A percentile compares a stretch with the other conserved stretches of the same genome.
phyloP scores from a whole-genome alignment of 2,888 invertebrate species.

The Helicoverpa assulta region DNA sequence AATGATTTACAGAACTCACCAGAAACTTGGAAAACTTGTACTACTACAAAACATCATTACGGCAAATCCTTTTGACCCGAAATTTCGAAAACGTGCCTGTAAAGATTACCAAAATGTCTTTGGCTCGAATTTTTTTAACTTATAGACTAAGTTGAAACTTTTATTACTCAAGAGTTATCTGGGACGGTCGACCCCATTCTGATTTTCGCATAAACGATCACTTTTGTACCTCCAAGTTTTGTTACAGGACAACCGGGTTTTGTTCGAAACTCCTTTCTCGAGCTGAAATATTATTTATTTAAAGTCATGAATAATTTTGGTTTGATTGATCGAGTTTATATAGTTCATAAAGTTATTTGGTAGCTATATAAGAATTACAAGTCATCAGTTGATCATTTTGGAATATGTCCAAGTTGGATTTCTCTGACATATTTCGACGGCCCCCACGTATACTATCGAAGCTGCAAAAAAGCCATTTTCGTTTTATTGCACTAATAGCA shows the following conservation, averaged over 20 bases:
- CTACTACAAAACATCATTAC: neutral
- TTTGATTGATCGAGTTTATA: too few relatives aligned
- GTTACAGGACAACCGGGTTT: constrained; percentile 29
- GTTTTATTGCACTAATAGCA: too few relatives aligned
- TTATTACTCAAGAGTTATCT: constrained; percentile 57
- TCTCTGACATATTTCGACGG: too few relatives aligned
- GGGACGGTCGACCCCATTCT: constrained; percentile 38
- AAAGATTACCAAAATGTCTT: constrained; percentile 49
- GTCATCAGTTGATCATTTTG: too few relatives aligned
- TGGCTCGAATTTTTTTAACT: constrained; percentile 32
- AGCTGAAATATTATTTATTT: constrained; percentile 8
- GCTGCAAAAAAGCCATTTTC: too few relatives aligned
- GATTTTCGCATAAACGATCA: constrained; percentile 53
- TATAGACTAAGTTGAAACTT: constrained; percentile 47
- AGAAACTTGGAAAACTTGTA: constrained; percentile 6
- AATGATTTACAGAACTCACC: neutral
- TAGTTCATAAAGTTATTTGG: too few relatives aligned
- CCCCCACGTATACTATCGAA: too few relatives aligned
- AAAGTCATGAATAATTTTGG: too few relatives aligned
- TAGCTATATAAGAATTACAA: too few relatives aligned
- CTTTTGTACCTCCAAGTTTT: constrained; percentile 49
- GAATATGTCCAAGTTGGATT: too few relatives aligned
- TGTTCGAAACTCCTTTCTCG: constrained; percentile 24
- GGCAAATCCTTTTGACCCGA: constrained; percentile 16
- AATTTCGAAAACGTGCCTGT: constrained; percentile 20